Conservation (phyloP, 1,140 invertebrate species). For the Sminthurides bifidus region DNA sequence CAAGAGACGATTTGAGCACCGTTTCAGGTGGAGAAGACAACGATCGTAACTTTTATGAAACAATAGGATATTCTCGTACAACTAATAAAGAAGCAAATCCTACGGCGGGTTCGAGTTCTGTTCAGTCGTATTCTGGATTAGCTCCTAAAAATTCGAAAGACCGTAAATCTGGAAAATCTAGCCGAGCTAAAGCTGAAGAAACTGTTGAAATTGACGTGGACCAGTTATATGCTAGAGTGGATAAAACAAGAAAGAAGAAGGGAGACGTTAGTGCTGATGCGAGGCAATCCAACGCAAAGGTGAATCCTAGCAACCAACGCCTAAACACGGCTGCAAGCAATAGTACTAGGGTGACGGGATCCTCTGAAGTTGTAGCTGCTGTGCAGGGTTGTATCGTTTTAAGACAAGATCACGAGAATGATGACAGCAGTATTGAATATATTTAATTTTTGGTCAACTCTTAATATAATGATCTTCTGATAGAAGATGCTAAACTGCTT, state of each 20-base stretch:
- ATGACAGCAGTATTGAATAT: conserved; percentile 28
- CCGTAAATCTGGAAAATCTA: not conserved
- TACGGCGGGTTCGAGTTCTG: not conserved
- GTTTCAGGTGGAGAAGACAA: not conserved
- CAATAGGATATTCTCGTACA: conserved; percentile 25
- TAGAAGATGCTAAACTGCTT: not conserved
- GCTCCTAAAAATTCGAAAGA: not conserved
- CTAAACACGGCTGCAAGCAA: not conserved
- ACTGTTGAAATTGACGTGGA: conserved; percentile 10
- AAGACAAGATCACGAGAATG: not conserved
- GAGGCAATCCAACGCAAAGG: not conserved
- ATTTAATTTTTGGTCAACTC: conserved; percentile 9
- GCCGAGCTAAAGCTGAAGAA: not conserved
- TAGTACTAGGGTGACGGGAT: not conserved
- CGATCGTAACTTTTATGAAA: conserved; percentile 25
- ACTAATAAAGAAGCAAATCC: conserved; percentile 1
- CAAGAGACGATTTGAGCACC: conserved; percentile 13
- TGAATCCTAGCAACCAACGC: not conserved
- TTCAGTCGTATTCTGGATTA: not conserved
- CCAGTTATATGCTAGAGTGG: conserved; percentile 28
- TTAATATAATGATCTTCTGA: not conserved
- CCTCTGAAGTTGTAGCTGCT: not conserved
- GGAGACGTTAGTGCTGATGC: not conserved
- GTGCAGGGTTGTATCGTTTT: conserved; percentile 1
- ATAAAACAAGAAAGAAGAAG: conserved; percentile 28